Evolutionary conservation across 2,888 invertebrate genomes (phyloP), one percentile per base, ranked within the genome.

Genomic region (Nomada ruficornis): DNA sequence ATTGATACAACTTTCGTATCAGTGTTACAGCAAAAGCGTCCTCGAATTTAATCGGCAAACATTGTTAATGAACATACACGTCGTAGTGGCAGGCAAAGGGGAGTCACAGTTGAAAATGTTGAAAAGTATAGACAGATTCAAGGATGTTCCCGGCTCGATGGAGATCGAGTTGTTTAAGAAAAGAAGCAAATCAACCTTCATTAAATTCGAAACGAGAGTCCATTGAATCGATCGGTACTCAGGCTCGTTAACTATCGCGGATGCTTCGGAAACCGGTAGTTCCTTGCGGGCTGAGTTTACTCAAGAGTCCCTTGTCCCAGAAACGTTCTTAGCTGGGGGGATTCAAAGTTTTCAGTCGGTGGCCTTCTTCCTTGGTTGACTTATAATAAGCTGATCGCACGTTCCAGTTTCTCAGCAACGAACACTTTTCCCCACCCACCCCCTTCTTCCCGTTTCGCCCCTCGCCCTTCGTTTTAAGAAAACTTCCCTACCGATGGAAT

Each of bases 291-390:
- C 77, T 29, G 88, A 88, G 85, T 83, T 88, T 83, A 77, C 79
- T 88, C 88, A 74, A 88, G 88, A 69, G 83, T 88, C 85, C 80
- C 85, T 88, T 88, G 88, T 86, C 88, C 88, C 83, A 88, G 85
- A 88, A 88, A 88, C 84, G 86, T 77, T 76, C 82, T 78, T 75
- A 76, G 76, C 82, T 72, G 69, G 74, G 71, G 77, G 84, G 74
- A 85, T 79, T 81, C 83, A 75, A 88, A 88, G 76, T 88, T 88
- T 86, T 88, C 85, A 79, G 75, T 76, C 74, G 13, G 62, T 77
- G 83, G 64, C 79, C 78, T 82, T 77, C 82, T 75, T 85, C 81
- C 70, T 18, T 11, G 78, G 82, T 81, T 85, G 86, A 86, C 85
- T 86, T 88, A 83, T 88, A 88, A 88, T 88, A 88, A 88, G 84